Evolutionary conservation across 2,797 vertebrate genomes (phyloP).

Genomic region (Florisuga fusca): DNA sequence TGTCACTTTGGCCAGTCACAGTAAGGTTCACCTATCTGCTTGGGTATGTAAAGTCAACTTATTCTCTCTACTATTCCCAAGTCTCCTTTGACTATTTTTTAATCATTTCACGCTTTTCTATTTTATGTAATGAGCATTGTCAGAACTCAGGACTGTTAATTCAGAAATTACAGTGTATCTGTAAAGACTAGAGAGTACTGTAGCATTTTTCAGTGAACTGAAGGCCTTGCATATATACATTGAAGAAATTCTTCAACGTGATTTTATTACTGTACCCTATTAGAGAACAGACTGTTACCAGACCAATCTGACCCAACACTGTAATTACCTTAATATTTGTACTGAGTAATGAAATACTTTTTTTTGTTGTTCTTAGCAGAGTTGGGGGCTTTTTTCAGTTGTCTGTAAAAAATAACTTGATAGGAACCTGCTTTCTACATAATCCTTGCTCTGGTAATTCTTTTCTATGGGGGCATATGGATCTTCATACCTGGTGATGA

Average conservation of each 20-base stretch:
- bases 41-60: neutral
- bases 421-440: neutral
- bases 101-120: neutral
- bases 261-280: neutral
- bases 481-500: conserved; percentile 31
- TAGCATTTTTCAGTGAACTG: neutral
- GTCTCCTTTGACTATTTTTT: neutral
- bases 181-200: neutral
- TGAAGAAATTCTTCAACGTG: neutral
- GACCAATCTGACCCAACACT: neutral
- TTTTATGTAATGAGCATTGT: neutral
- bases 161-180: neutral
- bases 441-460: neutral
- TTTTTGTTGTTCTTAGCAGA: neutral
- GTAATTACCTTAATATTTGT: neutral
- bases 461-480: neutral
- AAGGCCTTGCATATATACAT: neutral
- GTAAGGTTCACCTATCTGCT: neutral
- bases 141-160: neutral
- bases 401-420: neutral
- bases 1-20: neutral
- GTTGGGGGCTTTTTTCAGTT: neutral
- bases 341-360: neutral
- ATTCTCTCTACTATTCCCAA: neutral
- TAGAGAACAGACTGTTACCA: neutral